These are phyloP conservation scores for Turnix velox DNA, from an alignment of 2,113 vertebrate species.

Conservation along the genomic window DNA sequence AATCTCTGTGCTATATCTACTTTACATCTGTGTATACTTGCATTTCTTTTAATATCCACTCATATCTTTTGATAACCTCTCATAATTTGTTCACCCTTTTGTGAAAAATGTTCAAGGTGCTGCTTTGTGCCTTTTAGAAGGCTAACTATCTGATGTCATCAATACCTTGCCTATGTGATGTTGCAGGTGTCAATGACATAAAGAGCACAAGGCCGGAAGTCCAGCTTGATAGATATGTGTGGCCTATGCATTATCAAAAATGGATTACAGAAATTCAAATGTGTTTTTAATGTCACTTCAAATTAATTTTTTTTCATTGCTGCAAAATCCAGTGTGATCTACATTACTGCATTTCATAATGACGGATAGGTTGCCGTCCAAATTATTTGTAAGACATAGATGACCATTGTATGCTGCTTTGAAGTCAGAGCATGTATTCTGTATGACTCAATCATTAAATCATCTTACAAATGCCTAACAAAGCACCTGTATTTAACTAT, in stretches of 20 bases:
- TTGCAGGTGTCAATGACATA: background rate
- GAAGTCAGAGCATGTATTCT: constrained; percentile 37
- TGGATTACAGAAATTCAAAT: constrained; percentile 37
- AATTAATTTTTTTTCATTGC: background rate
- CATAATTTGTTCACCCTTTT: background rate
- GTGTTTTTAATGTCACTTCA: constrained; percentile 43
- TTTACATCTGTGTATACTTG: background rate
- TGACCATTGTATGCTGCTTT: constrained; percentile 49
- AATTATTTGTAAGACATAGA: constrained; percentile 58
- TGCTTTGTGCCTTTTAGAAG: background rate
- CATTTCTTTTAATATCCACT: background rate
- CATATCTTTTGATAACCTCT: background rate
- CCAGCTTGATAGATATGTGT: background rate
- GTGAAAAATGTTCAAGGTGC: background rate
- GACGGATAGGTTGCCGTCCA: constrained; percentile 53
- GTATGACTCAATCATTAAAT: constrained; percentile 58
- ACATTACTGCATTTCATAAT: constrained; percentile 48
- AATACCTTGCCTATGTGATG: background rate
- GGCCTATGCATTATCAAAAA: constrained; percentile 27
- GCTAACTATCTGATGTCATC: background rate
- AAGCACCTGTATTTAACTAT: constrained; percentile 41
- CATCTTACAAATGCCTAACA: constrained; percentile 58
- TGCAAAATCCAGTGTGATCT: constrained; percentile 42
- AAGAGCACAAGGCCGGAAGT: background rate
- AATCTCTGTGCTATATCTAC: background rate